Percentiles rank a stretch among this genome's conserved stretches.
Conservation (phyloP, 2,888 invertebrate species). For the Bursaphelenchus okinawaensis region DNA sequence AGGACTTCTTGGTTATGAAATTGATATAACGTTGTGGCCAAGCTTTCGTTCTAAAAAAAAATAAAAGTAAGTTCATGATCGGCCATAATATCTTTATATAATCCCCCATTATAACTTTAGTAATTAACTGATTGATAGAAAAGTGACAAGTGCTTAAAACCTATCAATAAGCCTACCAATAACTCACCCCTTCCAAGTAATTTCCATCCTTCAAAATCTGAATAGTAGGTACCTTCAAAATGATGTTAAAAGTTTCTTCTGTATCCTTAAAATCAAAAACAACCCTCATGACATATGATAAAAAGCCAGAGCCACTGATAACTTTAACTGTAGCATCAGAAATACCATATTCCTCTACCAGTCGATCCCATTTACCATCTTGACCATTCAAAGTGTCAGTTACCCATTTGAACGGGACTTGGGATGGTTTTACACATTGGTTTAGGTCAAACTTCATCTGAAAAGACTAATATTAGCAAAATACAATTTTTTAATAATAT, state of each 20-base stretch:
- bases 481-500: no score
- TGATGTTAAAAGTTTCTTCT: neutral
- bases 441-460: neutral
- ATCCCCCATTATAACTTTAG: no score
- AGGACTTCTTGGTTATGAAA: conserved; percentile 5
- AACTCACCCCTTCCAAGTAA: no score
- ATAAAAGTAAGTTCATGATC: no score
- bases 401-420: conserved; percentile 2
- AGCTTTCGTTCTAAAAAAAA: neutral
- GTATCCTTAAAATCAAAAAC: neutral
- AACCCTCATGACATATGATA: neutral
- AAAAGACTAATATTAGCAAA: no score
- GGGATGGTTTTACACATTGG: neutral
- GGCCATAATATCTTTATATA: no score
- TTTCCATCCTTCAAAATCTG: neutral
- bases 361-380: neutral
- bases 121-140: no score
- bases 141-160: no score
- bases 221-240: conserved; percentile 3
- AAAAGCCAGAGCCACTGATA: conserved; percentile 11
- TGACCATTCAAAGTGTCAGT: neutral
- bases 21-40: neutral
- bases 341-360: neutral
- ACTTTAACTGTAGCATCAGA: neutral
- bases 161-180: neutral